A percentile compares a stretch with the other conserved stretches of the same genome.
Conservation (phyloP, 2,888 invertebrate genomes). For the Didymodactylos carnosus region DNA sequence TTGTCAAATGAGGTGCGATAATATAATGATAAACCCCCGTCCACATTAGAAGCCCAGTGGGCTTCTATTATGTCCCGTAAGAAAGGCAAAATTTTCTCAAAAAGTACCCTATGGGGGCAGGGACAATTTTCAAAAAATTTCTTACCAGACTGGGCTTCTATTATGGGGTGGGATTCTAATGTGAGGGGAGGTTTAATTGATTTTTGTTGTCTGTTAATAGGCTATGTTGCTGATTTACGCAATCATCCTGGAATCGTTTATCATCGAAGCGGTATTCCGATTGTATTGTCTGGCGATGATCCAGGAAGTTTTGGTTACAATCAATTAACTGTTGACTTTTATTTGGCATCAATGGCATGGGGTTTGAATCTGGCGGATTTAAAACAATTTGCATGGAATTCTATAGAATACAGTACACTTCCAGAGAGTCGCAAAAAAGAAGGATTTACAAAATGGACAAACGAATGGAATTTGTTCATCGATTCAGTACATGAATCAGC, state of each 20-base stretch:
- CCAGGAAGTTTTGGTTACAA: conserved; percentile 21
- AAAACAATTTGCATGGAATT: conserved; percentile 18
- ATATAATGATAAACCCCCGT: too few relatives aligned
- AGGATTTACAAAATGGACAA: conserved; percentile 17
- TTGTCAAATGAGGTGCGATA: too few relatives aligned
- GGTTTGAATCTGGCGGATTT: conserved; percentile 19
- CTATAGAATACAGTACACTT: conserved; percentile 18
- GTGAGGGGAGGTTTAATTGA: neutral
- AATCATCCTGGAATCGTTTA: conserved; percentile 18
- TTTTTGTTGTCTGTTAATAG: neutral
- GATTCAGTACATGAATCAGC: conserved; percentile 12
- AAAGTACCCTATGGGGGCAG: too few relatives aligned
- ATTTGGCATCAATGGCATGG: conserved; percentile 19
- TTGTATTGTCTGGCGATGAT: conserved; percentile 19
- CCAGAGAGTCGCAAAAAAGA: conserved; percentile 11
- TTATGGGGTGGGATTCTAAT: too few relatives aligned
- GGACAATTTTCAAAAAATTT: too few relatives aligned
- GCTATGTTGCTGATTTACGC: conserved; percentile 18
- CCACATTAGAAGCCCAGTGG: too few relatives aligned
- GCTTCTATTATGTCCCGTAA: too few relatives aligned
- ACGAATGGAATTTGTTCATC: conserved; percentile 17
- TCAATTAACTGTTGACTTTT: conserved; percentile 19
- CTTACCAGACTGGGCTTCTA: too few relatives aligned
- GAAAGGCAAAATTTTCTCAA: too few relatives aligned
- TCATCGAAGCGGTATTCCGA: conserved; percentile 17